phyloP scores from a whole-genome alignment of 2,888 invertebrate species.

The Caenorhabditis virilis region DNA sequence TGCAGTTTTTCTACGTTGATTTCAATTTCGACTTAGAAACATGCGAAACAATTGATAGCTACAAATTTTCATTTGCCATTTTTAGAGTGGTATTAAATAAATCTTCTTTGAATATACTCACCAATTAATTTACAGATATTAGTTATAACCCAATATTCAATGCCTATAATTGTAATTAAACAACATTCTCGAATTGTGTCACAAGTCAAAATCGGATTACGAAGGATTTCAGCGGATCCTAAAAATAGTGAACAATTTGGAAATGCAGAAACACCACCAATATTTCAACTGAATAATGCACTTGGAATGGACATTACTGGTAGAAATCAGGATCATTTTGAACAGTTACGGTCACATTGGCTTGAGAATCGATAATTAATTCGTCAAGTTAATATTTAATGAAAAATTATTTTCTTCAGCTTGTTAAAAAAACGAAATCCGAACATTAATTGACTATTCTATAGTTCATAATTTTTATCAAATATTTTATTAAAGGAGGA shows the following conservation, averaged over 20 bases:
- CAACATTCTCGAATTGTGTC: slow-evolving; percentile 27
- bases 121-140: slow-evolving; percentile 15
- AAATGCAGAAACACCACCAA: slow-evolving; percentile 4
- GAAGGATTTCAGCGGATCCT: not conserved
- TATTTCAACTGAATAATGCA: slow-evolving; percentile 12
- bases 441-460: no score
- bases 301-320: slow-evolving; percentile 23
- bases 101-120: no score
- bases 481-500: no score
- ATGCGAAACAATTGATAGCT: slow-evolving; percentile 15
- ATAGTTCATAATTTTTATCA: no score
- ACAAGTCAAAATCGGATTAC: slow-evolving; percentile 1
- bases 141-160: slow-evolving; percentile 18
- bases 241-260: not conserved
- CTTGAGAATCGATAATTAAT: not conserved
- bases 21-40: slow-evolving; percentile 27
- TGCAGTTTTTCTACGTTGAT: slow-evolving; percentile 28
- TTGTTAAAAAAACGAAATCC: no score
- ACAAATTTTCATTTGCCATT: slow-evolving; percentile 9
- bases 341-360: slow-evolving; percentile 15
- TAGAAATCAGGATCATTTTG: slow-evolving; percentile 12
- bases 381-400: not conserved
- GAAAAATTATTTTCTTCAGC: no score
- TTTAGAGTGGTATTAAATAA: slow-evolving; percentile 5
- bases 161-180: slow-evolving; percentile 27